A percentile compares a stretch with the other conserved stretches of the same genome.
Conservation (phyloP, 2,888 invertebrate species). For the Petrolisthes manimaculis region DNA sequence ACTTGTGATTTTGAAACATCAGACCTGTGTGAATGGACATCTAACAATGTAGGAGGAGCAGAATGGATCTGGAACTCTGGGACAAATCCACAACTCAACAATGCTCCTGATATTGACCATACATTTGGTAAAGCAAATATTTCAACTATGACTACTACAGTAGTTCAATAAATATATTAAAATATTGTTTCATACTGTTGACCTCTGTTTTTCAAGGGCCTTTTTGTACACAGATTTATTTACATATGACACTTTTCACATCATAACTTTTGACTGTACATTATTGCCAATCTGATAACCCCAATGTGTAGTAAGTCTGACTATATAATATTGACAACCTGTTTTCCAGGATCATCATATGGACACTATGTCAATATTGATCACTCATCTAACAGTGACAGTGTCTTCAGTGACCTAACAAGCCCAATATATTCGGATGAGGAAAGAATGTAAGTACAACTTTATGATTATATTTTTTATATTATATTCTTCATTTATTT, state of each 20-base stretch:
- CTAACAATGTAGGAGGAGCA: not conserved
- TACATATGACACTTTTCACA: too few species aligned
- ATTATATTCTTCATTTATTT: not conserved
- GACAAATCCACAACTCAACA: conserved; percentile 18
- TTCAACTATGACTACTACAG: not conserved
- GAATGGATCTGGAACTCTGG: conserved; percentile 49
- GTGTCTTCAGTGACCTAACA: conserved; percentile 1
- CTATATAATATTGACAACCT: not conserved
- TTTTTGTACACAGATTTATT: too few species aligned
- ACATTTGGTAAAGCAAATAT: conserved; percentile 42
- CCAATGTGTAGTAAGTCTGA: too few species aligned
- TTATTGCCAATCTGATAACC: too few species aligned
- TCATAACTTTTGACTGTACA: too few species aligned
- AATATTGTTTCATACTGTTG: too few species aligned
- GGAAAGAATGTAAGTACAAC: conserved; percentile 34
- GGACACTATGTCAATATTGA: conserved; percentile 42
- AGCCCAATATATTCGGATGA: conserved; percentile 23
- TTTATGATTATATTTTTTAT: not conserved
- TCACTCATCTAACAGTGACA: not conserved
- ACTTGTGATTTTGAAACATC: conserved; percentile 57
- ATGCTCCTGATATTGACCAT: conserved; percentile 45
- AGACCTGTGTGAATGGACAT: conserved; percentile 48
- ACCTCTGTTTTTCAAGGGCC: too few species aligned
- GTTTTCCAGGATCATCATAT: conserved; percentile 28
- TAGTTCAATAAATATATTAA: too few species aligned